A percentile compares a stretch with the other conserved stretches of the same genome.
These are phyloP conservation scores for Drosophila arawakana DNA, from an alignment of 1,140 invertebrate species.

Conservation along the genomic window DNA sequence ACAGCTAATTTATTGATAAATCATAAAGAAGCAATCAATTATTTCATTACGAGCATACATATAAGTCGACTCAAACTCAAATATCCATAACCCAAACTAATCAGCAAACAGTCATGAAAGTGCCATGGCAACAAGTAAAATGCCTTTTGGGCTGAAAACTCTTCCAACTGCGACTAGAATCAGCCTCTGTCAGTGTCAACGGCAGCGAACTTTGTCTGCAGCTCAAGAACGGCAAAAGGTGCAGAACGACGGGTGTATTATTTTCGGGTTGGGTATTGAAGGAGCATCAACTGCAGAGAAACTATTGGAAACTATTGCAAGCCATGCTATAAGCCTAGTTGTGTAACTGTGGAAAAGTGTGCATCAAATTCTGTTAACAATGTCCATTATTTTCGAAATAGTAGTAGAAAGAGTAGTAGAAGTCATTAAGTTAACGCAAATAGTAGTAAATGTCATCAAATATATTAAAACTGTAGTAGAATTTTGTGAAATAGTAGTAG, in stretches of 20 bases:
- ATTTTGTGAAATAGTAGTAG: no score
- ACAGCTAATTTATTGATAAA: slow-evolving; percentile 60
- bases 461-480: no score
- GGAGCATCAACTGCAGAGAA: slow-evolving; percentile 13
- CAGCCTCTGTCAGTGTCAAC: slow-evolving; percentile 53
- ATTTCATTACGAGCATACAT: slow-evolving; percentile 52
- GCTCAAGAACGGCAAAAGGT: slow-evolving; percentile 1
- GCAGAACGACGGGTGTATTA: not conserved
- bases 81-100: slow-evolving; percentile 71
- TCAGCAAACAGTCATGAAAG: slow-evolving; percentile 65
- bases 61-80: slow-evolving; percentile 52
- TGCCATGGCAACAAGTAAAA: slow-evolving; percentile 59
- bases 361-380: not conserved
- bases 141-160: slow-evolving; percentile 47
- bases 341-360: not conserved
- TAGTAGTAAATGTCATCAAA: no score
- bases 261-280: not conserved
- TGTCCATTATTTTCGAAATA: not conserved
- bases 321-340: slow-evolving; percentile 36
- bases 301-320: slow-evolving; percentile 25
- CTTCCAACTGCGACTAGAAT: not conserved
- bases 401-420: not conserved
- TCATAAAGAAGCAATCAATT: slow-evolving; percentile 55
- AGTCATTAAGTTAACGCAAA: no score
- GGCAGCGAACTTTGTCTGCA: slow-evolving; percentile 53